A percentile compares a stretch with the other conserved stretches of the same genome.
Evolutionary conservation across 2,888 invertebrate genomes (phyloP).

Genomic region (Patella ulyssiponensis): DNA sequence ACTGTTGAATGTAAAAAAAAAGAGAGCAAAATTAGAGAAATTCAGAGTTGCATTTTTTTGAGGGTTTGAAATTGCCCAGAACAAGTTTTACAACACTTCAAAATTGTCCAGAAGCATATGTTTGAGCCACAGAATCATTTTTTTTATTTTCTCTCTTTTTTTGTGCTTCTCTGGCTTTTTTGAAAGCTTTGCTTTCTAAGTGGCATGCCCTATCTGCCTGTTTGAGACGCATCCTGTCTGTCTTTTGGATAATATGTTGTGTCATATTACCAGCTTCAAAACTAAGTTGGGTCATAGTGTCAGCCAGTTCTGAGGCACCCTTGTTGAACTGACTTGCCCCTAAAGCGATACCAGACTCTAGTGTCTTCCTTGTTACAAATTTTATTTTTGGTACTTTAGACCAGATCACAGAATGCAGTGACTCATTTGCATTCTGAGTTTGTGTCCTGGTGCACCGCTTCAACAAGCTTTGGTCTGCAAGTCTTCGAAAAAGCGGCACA

Average conservation of each 20-base stretch:
- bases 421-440: constrained; percentile 25
- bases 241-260: not conserved
- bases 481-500: constrained; percentile 9
- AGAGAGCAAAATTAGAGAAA: not conserved
- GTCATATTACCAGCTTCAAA: not conserved
- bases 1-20: not conserved
- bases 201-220: not conserved
- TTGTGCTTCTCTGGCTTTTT: not conserved
- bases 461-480: constrained; percentile 7
- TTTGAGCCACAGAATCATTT: not conserved
- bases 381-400: constrained; percentile 13
- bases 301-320: not conserved
- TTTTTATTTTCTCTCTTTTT: not conserved
- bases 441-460: constrained; percentile 10
- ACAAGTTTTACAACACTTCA: not conserved
- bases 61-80: not conserved
- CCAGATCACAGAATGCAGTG: constrained; percentile 19
- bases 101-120: not conserved
- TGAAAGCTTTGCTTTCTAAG: not conserved
- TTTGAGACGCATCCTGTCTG: not conserved
- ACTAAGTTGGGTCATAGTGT: not conserved
- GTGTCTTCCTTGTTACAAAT: constrained; percentile 13
- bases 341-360: not conserved
- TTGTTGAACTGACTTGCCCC: not conserved
- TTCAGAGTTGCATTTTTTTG: no score